phyloP scores from a whole-genome alignment of 2,888 invertebrate species.

The Opisthograptis luteolata region DNA sequence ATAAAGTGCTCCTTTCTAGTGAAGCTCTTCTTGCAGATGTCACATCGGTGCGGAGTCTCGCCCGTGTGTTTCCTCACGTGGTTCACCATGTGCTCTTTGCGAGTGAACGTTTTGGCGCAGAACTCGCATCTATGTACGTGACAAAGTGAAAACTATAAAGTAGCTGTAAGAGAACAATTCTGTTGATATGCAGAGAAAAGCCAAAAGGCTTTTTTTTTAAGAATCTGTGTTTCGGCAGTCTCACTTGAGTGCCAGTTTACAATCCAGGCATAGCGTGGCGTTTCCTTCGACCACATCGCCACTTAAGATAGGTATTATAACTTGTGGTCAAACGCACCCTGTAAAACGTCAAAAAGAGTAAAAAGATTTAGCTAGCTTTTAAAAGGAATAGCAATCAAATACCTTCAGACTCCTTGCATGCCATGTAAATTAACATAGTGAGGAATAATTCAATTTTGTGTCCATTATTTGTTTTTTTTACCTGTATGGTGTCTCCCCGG shows the following conservation, averaged over 20 bases:
- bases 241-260: no score
- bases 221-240: no score
- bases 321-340: no score
- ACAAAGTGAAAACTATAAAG: not conserved
- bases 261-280: no score
- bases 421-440: not conserved
- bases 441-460: not conserved
- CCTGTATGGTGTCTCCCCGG: constrained; percentile 92
- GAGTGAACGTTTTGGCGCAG: constrained; percentile 90
- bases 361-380: not conserved
- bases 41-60: constrained; percentile 90
- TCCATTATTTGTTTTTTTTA: constrained; percentile 37
- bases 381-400: not conserved
- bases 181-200: not conserved
- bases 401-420: not conserved
- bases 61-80: constrained; percentile 91
- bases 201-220: no score
- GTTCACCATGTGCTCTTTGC: constrained; percentile 92
- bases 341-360: no score
- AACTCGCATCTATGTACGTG: constrained; percentile 85
- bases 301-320: no score
- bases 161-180: not conserved
- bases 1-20: constrained; percentile 91
- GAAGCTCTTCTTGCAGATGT: constrained; percentile 91
- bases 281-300: no score